These are phyloP conservation scores for Apis cerana DNA, from an alignment of 1,140 invertebrate genomes.

Conservation along the genomic window DNA sequence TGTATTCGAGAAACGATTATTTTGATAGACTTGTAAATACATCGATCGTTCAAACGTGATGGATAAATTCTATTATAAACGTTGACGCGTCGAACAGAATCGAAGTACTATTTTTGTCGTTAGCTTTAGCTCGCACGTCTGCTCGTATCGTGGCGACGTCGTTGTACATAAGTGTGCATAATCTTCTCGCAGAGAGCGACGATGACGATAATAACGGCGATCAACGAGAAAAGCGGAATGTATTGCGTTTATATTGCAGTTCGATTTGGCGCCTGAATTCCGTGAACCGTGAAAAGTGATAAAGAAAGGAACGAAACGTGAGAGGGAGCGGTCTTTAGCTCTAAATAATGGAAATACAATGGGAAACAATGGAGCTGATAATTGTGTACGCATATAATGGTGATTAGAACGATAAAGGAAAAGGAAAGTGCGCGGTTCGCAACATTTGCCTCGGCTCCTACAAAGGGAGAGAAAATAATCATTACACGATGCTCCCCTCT, in stretches of 20 bases:
- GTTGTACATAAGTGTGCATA: not conserved
- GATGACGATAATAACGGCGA: constrained; percentile 19
- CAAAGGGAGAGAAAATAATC: constrained; percentile 20
- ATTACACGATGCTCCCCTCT: not conserved
- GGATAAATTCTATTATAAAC: not conserved
- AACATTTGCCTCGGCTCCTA: not conserved
- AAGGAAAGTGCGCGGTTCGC: constrained; percentile 1
- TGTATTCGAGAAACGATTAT: constrained; percentile 12
- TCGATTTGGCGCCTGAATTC: not conserved
- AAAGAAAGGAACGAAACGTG: not conserved
- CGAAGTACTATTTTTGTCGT: constrained; percentile 27
- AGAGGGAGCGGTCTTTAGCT: not conserved
- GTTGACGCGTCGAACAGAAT: constrained; percentile 2
- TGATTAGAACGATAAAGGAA: constrained; percentile 31
- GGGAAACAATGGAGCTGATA: not conserved
- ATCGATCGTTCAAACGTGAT: not conserved
- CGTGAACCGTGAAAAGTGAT: not conserved
- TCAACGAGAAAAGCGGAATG: not conserved
- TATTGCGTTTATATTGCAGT: too few relatives aligned
- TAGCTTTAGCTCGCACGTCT: not conserved
- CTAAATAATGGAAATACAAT: constrained; percentile 9
- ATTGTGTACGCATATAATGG: not conserved
- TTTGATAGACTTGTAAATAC: constrained; percentile 46
- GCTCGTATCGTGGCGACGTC: not conserved
- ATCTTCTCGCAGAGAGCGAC: not conserved